Evolutionary conservation across 2,797 vertebrate species (phyloP).

Genomic region (Lagorchestes hirsutus): DNA sequence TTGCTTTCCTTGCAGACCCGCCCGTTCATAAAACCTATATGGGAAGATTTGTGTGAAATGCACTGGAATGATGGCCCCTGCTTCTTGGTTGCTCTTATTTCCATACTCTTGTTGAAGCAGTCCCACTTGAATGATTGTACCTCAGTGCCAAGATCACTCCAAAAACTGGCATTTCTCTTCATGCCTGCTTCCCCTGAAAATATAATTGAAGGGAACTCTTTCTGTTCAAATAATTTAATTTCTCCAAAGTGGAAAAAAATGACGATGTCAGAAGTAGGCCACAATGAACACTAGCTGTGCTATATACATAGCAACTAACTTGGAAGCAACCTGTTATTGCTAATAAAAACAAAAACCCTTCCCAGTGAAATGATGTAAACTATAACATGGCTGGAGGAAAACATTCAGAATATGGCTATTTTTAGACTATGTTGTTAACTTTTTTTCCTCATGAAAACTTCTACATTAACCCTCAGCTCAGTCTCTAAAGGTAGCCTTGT

Average conservation of each 20-base stretch:
- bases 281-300: not conserved
- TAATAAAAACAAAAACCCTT: not conserved
- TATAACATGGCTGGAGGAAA: not conserved
- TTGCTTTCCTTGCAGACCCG: conserved; percentile 5
- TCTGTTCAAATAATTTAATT: conserved; percentile 41
- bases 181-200: conserved; percentile 44
- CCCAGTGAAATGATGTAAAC: conserved; percentile 20
- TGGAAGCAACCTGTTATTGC: conserved; percentile 48
- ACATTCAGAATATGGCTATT: not conserved
- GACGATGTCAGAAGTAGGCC: conserved; percentile 29
- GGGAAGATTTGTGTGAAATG: not conserved
- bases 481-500: not conserved
- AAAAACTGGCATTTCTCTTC: conserved; percentile 33
- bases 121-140: conserved; percentile 18
- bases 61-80: not conserved
- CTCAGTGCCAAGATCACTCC: conserved; percentile 38
- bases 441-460: conserved; percentile 44
- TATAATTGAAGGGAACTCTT: conserved; percentile 45
- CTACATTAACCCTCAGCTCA: not conserved
- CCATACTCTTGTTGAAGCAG: conserved; percentile 29
- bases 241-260: conserved; percentile 34
- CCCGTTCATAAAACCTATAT: conserved; percentile 39
- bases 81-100: conserved; percentile 34
- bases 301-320: conserved; percentile 3
- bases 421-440: not conserved